Conservation (phyloP, 2,888 invertebrate species). For the Anticlea derivata region DNA sequence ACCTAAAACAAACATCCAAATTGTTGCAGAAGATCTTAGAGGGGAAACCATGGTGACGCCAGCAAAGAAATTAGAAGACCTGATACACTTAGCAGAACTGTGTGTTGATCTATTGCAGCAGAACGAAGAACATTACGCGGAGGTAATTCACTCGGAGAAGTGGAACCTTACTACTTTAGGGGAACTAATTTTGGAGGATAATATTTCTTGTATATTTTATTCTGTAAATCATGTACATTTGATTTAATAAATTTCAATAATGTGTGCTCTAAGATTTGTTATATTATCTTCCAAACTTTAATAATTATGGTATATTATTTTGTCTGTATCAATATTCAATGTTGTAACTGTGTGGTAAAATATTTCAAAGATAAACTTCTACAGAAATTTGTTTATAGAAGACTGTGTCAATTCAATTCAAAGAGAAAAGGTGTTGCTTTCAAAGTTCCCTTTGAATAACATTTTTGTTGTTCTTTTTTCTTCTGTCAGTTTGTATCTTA, state of each 20-base stretch:
- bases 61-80: conserved; percentile 96
- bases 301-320: conserved; percentile 40
- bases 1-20: conserved; percentile 1
- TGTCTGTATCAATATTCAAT: conserved; percentile 61
- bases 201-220: conserved; percentile 3
- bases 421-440: too few species aligned
- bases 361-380: conserved; percentile 43
- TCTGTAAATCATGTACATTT: too few species aligned
- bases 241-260: too few species aligned
- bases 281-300: conserved; percentile 45
- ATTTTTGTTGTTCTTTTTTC: too few species aligned
- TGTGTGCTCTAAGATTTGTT: too few species aligned
- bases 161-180: conserved; percentile 5
- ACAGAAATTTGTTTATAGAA: too few species aligned
- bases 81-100: conserved; percentile 98
- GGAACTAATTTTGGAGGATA: conserved; percentile 43
- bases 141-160: conserved; percentile 86
- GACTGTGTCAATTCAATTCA: too few species aligned
- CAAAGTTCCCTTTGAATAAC: too few species aligned
- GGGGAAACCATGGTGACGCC: conserved; percentile 93
- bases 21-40: conserved; percentile 88
- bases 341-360: conserved; percentile 64
- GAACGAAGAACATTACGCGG: conserved; percentile 99
- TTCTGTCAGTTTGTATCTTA: too few species aligned
- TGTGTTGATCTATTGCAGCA: conserved; percentile 99